These are phyloP conservation scores for Epinotia nisella DNA, from an alignment of 2,888 invertebrate genomes.

Conservation along the genomic window DNA sequence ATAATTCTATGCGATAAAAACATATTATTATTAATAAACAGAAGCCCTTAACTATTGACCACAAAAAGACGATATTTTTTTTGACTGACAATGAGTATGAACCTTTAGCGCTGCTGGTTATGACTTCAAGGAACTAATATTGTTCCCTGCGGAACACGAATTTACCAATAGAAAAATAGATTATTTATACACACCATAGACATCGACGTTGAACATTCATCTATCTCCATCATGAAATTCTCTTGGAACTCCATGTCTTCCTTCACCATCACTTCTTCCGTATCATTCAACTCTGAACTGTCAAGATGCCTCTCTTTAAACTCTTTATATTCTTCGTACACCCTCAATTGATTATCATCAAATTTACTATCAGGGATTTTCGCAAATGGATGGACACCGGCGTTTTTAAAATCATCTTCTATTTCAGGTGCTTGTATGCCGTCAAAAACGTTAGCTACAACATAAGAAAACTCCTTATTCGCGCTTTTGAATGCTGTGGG, in stretches of 20 bases:
- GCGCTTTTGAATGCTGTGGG: neutral
- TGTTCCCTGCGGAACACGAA: neutral
- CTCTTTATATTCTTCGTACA: conserved; percentile 10
- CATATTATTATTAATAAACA: no score
- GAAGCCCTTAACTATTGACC: no score
- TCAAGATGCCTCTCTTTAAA: neutral
- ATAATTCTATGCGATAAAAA: no score
- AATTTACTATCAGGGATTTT: conserved; percentile 13
- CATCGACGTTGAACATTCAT: conserved; percentile 4
- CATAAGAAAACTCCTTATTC: neutral
- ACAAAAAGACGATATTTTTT: no score
- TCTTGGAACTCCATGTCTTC: neutral
- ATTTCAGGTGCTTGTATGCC: conserved; percentile 5
- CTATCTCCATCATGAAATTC: neutral
- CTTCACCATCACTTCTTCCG: conserved; percentile 5
- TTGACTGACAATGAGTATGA: no score
- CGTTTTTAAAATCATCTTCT: conserved; percentile 13
- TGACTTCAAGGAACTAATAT: neutral
- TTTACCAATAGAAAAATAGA: neutral
- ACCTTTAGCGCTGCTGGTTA: no score
- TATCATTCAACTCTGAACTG: neutral
- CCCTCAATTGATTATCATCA: conserved; percentile 3
- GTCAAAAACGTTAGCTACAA: neutral
- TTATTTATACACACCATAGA: conserved; percentile 4
- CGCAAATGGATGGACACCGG: conserved; percentile 11